Evolutionary conservation across 2,797 vertebrate genomes (phyloP), one percentile per base, ranked within the genome.

Genomic region (Botia kubotai): DNA sequence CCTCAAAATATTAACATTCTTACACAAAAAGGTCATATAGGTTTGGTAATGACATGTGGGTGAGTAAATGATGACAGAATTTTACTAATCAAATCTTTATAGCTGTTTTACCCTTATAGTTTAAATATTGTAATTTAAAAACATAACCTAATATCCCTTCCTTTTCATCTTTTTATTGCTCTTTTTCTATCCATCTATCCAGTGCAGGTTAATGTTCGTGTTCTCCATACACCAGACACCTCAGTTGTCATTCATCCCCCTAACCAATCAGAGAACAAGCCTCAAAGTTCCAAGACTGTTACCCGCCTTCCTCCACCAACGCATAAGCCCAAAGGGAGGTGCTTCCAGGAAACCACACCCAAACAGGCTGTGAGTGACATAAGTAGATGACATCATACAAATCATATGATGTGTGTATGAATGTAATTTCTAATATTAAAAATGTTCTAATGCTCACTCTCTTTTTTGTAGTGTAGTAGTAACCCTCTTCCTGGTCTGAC

Each of bases 271-370:
- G 92, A 94, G 0, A 52, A 74, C 83, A 94, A 94, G 81, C 86
- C 84, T 67, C 88, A 80, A 11, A 46, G 52, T 66, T 3, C 92
- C 3, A 95, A 95, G 80, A 74, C 80, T 0, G 85, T 84, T 23
- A 87, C 90, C 0, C 93, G 93, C 36, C 85, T 26, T 0, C 82
- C 92, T 72, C 93, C 93, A 1, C 68, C 91, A 1, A 94, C 94
- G 2, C 95, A 95, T 88, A 97, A 98, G 83, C 96, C 96, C 0
- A 94, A 96, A 82, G 97, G 97, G 0, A 95, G 97, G 77, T 98
- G 97, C 91, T 98, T 98, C 89, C 97, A 98, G 92, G 96, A 97
- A 90, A 97, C 97, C 33, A 93, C 96, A 1, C 96, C 96, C 86
- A 98, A 98, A 86, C 96, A 97, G 88, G 95, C 93, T 0, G 97